phyloP scores from a whole-genome alignment of 2,113 vertebrate genomes.

The Mastomys natalensis region DNA sequence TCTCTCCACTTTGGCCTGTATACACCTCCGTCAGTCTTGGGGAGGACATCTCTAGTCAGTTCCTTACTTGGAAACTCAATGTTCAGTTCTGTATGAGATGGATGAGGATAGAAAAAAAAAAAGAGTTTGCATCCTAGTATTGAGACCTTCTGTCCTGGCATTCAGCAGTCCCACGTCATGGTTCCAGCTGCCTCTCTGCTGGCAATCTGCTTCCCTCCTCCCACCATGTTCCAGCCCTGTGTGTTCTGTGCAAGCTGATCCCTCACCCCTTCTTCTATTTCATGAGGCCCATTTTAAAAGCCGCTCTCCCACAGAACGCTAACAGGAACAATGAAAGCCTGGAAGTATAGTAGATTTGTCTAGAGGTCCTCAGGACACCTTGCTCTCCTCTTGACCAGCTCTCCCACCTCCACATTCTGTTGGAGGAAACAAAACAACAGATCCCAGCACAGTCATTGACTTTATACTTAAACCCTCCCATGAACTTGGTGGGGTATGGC shows the following conservation, averaged over 20 bases:
- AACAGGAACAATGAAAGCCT: background rate
- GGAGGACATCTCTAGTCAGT: background rate
- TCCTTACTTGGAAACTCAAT: constrained; percentile 8
- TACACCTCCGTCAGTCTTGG: background rate
- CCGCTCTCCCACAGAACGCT: background rate
- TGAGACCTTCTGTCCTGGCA: background rate
- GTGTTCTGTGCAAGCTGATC: background rate
- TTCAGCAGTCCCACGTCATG: background rate
- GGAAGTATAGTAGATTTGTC: background rate
- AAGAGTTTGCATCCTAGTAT: background rate
- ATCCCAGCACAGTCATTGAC: background rate
- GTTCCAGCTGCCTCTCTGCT: background rate
- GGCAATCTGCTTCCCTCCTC: constrained; percentile 14
- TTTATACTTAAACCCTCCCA: background rate
- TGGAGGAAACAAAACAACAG: background rate
- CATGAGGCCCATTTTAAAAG: background rate
- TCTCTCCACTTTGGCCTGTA: background rate
- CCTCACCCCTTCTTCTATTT: background rate
- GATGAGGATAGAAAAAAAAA: too few relatives aligned
- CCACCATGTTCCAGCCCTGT: background rate
- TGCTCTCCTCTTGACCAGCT: background rate
- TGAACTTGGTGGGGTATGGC: background rate
- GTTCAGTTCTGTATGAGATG: background rate
- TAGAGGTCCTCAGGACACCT: background rate
- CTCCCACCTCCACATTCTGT: background rate